Percentiles rank a stretch among this genome's conserved stretches.
Evolutionary conservation across 2,113 vertebrate genomes (phyloP).

Genomic region (Oostethus manadensis): DNA sequence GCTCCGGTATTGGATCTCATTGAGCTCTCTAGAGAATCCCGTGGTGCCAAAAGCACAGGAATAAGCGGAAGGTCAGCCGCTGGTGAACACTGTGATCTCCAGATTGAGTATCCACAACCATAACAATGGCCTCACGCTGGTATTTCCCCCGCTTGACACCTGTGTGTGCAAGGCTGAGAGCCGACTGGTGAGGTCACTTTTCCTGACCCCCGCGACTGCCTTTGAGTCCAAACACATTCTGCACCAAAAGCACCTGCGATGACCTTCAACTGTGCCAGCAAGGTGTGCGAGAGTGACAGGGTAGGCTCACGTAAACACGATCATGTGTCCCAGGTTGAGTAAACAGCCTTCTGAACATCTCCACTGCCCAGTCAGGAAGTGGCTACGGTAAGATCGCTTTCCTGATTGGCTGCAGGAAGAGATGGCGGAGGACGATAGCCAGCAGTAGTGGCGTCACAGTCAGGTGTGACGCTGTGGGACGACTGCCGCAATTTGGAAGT

Average conservation of each 20-base stretch:
- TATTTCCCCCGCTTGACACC: constrained; percentile 51
- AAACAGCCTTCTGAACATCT: constrained; percentile 11
- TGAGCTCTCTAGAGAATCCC: background rate
- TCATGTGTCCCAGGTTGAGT: constrained; percentile 8
- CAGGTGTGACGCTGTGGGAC: too few relatives aligned
- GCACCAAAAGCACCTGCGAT: constrained; percentile 8
- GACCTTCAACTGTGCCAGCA: background rate
- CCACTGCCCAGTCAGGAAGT: background rate
- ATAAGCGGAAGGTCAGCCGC: constrained; percentile 38
- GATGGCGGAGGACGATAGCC: constrained; percentile 5
- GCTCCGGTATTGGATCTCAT: too few relatives aligned
- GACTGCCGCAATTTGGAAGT: too few relatives aligned
- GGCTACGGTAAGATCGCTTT: constrained; percentile 1
- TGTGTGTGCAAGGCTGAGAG: constrained; percentile 21
- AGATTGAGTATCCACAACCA: constrained; percentile 34
- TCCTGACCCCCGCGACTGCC: constrained; percentile 27
- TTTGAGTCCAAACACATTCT: constrained; percentile 33
- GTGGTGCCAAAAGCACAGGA: constrained; percentile 15
- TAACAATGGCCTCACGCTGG: constrained; percentile 55
- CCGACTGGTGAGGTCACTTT: constrained; percentile 19
- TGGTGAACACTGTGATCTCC: constrained; percentile 25
- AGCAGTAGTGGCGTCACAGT: background rate
- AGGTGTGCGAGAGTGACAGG: background rate
- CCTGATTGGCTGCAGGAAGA: constrained; percentile 12
- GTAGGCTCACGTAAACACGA: background rate